Conservation (phyloP, 2,888 invertebrate species). For the Hirtodrosophila trivittata region DNA sequence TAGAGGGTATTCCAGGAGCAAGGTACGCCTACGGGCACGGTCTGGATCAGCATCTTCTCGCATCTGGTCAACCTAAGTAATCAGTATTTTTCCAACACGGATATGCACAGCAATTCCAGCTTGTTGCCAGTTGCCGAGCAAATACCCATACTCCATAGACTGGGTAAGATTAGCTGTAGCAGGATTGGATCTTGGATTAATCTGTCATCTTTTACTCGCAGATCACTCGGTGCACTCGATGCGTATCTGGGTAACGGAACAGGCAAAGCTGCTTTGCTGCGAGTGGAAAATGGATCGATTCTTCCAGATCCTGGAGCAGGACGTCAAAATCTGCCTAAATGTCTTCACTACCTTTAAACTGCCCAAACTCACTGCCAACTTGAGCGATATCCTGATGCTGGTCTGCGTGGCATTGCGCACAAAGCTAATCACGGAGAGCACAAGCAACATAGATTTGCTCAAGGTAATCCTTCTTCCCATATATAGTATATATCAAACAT, state of each 20-base stretch:
- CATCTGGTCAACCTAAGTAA: slow-evolving; percentile 89
- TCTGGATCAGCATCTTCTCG: slow-evolving; percentile 86
- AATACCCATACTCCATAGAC: slow-evolving; percentile 87
- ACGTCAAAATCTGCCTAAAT: slow-evolving; percentile 87
- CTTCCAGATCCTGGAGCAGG: slow-evolving; percentile 88
- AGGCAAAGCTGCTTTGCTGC: slow-evolving; percentile 89
- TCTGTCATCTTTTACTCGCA: slow-evolving; percentile 60
- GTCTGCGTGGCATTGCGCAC: slow-evolving; percentile 92
- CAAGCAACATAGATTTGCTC: slow-evolving; percentile 89
- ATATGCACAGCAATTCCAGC: slow-evolving; percentile 89
- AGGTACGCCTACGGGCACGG: slow-evolving; percentile 80
- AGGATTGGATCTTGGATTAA: neutral
- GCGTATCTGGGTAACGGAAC: slow-evolving; percentile 90
- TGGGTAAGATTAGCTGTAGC: slow-evolving; percentile 62
- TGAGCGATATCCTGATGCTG: slow-evolving; percentile 89
- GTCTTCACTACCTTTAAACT: slow-evolving; percentile 86
- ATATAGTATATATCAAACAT: too few relatives aligned
- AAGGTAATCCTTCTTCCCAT: too few relatives aligned
- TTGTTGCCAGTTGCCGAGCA: slow-evolving; percentile 92
- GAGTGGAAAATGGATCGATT: slow-evolving; percentile 91
- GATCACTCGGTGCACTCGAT: slow-evolving; percentile 92
- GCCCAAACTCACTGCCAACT: slow-evolving; percentile 85
- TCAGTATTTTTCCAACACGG: slow-evolving; percentile 87
- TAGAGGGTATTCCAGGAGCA: slow-evolving; percentile 53
- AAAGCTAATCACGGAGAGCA: slow-evolving; percentile 91